phyloP scores from a whole-genome alignment of 2,888 invertebrate genomes.

The Chrysomela aeneicollis region DNA sequence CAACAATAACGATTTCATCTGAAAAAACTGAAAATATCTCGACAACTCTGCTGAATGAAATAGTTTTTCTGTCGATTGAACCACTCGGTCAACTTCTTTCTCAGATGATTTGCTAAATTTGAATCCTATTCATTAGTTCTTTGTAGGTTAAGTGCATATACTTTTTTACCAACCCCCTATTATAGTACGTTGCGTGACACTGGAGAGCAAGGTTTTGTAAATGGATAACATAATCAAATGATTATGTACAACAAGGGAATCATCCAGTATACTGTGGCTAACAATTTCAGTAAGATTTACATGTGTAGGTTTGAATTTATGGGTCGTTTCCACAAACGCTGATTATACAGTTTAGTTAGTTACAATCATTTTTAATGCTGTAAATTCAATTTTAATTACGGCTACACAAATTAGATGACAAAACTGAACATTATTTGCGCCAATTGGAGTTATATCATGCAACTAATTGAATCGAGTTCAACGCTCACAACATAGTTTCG shows the following conservation, averaged over 20 bases:
- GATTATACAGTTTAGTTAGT: constrained; percentile 1
- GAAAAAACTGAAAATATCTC: no score
- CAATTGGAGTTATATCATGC: neutral
- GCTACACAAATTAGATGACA: neutral
- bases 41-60: no score
- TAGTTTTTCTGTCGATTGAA: no score
- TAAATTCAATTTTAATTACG: constrained; percentile 1
- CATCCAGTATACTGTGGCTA: constrained; percentile 2
- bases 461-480: neutral
- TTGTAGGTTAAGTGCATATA: no score
- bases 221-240: neutral
- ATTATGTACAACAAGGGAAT: neutral
- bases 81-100: no score
- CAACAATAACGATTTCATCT: no score
- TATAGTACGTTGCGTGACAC: neutral
- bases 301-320: constrained; percentile 2
- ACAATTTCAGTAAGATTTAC: constrained; percentile 2
- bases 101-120: no score
- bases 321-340: neutral
- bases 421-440: neutral
- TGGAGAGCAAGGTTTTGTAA: neutral
- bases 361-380: neutral
- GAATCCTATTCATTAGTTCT: no score
- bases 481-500: neutral
- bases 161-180: neutral